Base-by-base conservation (phyloP, 1,140 invertebrate genomes). In the Pseudomyrmex concolor region DNA sequence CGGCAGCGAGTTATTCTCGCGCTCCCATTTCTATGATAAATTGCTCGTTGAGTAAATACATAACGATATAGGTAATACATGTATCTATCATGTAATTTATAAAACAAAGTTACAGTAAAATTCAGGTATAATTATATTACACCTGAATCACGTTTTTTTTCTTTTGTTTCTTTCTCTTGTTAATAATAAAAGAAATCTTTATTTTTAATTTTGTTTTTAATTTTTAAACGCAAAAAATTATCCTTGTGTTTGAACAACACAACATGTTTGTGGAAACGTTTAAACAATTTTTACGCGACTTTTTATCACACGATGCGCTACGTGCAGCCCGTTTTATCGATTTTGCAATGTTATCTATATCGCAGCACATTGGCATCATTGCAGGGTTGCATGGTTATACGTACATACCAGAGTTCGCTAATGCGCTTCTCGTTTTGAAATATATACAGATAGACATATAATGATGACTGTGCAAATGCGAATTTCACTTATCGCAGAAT, bases 1-100 rank as follows among this genome's bases (percentile, higher is more conserved):
- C 2, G 96, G 96, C 76, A 97, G 91, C 82, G 94, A 93, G 17
- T 94, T 93, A 91, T 97, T 97, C 90, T 97, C 96, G n/a, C 95
- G 90, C 68, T 96, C 94, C 96, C 96, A 97, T 92, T 96, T 97
- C 95, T 97, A 84, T 50, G 92, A 93, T 15, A 54, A 50, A 54
- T 76, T 8, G 13, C 4, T 66, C 17, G n/a, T 34, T 34, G 34
- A 55, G 12, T n/a, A 50, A 25, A 22, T 43, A 7, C 13, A 4
- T 48, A 34, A 70, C 34, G 34, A 34, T 7, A 34, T 34, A 7
- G 34, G 34, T 34, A 34, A 34, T 34, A 34, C 1, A 34, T 34
- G 34, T 34, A 34, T 34, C 34, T 34, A 7, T 5, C 5, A 34
- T 34, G 34, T 7, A 34, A 34, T 0, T 34, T 34, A 7, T 34